A percentile compares a stretch with the other conserved stretches of the same genome.
These are phyloP conservation scores for Tragopan temminckii DNA, from an alignment of 2,797 vertebrate genomes.

Conservation along the genomic window DNA sequence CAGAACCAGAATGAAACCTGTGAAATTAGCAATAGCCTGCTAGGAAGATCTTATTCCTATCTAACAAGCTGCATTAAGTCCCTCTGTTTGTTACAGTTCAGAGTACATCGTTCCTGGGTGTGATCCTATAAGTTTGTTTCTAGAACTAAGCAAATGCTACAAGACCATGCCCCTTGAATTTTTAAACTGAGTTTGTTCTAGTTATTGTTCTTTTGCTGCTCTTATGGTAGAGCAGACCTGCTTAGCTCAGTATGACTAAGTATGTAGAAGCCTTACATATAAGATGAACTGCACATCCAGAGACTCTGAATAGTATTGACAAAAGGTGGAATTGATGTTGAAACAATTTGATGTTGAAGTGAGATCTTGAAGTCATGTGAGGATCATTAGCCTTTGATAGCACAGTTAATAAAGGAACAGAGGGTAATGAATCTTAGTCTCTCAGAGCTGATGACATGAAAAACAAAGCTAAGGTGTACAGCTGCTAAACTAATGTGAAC, in stretches of 20 bases:
- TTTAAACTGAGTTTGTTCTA: neutral
- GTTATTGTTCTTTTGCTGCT: neutral
- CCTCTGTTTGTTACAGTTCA: neutral
- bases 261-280: constrained; percentile 70
- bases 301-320: constrained; percentile 76
- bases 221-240: neutral
- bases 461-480: constrained; percentile 70
- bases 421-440: constrained; percentile 54
- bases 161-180: neutral
- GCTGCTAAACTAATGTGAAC: constrained; percentile 7
- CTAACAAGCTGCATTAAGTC: neutral
- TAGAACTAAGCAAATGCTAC: neutral
- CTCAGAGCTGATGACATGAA: constrained; percentile 54
- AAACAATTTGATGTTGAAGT: constrained; percentile 63
- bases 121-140: neutral
- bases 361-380: constrained; percentile 70
- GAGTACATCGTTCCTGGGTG: neutral
- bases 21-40: neutral
- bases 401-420: constrained; percentile 72
- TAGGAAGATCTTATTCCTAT: neutral
- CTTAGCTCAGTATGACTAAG: constrained; percentile 15
- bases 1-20: neutral
- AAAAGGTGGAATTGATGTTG: constrained; percentile 72
- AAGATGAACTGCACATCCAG: constrained; percentile 76
- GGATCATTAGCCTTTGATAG: constrained; percentile 71